A percentile compares a stretch with the other conserved stretches of the same genome.
phyloP scores from a whole-genome alignment of 2,113 vertebrate genomes.

The Dromaius novaehollandiae region DNA sequence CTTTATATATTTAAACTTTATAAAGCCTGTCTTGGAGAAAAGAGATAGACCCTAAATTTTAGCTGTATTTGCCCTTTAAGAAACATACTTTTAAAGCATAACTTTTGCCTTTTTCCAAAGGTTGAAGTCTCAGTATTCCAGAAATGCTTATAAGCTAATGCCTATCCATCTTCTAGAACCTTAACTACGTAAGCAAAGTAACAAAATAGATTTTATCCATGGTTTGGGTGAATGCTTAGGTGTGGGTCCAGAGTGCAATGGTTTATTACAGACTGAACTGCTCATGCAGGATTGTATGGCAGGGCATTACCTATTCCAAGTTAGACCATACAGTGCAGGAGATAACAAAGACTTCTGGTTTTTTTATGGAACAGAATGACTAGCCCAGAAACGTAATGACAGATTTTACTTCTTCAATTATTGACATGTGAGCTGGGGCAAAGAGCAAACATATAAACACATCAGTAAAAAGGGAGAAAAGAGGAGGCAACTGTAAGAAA shows the following conservation, averaged over 20 bases:
- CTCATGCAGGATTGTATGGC: not conserved
- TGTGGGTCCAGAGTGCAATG: not conserved
- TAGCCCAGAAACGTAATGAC: not conserved
- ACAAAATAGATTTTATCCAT: not conserved
- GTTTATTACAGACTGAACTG: not conserved
- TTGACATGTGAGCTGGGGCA: not conserved
- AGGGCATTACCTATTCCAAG: not conserved
- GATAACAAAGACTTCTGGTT: not conserved
- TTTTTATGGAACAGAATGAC: not conserved
- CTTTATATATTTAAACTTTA: not conserved
- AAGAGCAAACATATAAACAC: not conserved
- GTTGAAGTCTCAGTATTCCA: not conserved
- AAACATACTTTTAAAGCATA: not conserved
- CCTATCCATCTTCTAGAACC: not conserved
- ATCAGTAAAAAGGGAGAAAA: not conserved
- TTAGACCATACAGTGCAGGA: not conserved
- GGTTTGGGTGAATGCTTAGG: not conserved
- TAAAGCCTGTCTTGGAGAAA: not conserved
- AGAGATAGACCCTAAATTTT: not conserved
- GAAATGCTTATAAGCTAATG: not conserved
- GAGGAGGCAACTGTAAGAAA: not conserved
- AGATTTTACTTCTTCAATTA: not conserved
- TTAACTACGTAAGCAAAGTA: not conserved
- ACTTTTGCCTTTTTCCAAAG: not conserved
- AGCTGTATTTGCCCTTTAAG: not conserved